Evolutionary conservation across 53 echinoderm and acorn worm species (phyloP).

Genomic region (Hippasteria phrygiana): DNA sequence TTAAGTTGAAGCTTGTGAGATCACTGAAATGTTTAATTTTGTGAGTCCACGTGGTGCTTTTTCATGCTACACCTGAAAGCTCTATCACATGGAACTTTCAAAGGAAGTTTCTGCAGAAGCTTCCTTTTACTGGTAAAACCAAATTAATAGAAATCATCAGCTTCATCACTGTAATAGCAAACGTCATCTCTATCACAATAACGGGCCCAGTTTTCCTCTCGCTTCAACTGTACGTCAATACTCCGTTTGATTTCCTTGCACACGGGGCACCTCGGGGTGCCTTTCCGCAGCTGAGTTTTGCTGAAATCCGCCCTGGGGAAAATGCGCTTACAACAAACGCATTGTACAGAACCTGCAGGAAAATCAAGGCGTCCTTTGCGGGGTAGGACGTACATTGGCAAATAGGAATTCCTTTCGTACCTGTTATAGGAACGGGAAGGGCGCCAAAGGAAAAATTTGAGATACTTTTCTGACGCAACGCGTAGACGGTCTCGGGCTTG

Average conservation of each 20-base stretch:
- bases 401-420: conserved; percentile 27
- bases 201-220: neutral
- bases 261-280: conserved; percentile 13
- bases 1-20: too few species aligned
- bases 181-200: neutral
- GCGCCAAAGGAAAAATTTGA: conserved; percentile 4
- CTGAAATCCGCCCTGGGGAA: conserved; percentile 27
- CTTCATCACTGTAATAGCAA: neutral
- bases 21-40: too few species aligned
- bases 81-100: too few species aligned
- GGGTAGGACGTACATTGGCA: conserved; percentile 19
- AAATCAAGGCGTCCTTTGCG: neutral
- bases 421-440: neutral
- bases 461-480: conserved; percentile 11
- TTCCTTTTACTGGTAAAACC: too few species aligned
- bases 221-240: neutral
- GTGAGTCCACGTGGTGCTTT: too few species aligned
- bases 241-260: conserved; percentile 9
- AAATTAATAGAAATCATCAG: neutral
- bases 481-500: neutral
- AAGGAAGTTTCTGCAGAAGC: too few species aligned
- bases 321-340: conserved; percentile 10
- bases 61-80: too few species aligned
- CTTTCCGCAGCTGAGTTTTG: conserved; percentile 16
- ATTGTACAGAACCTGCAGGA: neutral